These are phyloP conservation scores for Napeogenes inachia DNA, from an alignment of 2,888 invertebrate genomes.

Conservation along the genomic window DNA sequence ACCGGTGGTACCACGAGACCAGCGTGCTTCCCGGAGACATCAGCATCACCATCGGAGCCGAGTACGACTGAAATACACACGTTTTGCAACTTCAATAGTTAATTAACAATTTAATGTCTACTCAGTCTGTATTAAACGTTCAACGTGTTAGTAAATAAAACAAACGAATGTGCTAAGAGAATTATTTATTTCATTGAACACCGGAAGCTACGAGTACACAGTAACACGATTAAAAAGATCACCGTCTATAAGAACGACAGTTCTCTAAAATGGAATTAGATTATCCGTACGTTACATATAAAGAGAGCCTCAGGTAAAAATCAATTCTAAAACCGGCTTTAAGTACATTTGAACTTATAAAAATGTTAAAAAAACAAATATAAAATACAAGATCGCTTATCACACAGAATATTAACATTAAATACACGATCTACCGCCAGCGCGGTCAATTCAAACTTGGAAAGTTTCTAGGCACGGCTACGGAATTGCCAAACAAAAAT, in stretches of 20 bases:
- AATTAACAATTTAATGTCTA: background rate
- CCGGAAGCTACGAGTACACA: conserved; percentile 36
- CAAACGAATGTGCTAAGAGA: conserved; percentile 47
- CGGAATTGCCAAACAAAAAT: conserved; percentile 10
- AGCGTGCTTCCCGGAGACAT: conserved; percentile 89
- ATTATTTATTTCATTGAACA: conserved; percentile 47
- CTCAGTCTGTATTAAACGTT: background rate
- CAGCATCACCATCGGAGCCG: conserved; percentile 97
- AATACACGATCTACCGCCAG: conserved; percentile 1
- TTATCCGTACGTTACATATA: conserved; percentile 25
- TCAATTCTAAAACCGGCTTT: conserved; percentile 43
- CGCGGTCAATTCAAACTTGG: background rate
- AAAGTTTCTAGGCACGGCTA: background rate
- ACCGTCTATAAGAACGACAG: conserved; percentile 35
- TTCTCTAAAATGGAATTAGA: conserved; percentile 17
- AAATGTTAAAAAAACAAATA: conserved; percentile 34
- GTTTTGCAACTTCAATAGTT: background rate
- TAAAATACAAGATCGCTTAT: conserved; percentile 7
- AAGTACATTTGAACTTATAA: conserved; percentile 53
- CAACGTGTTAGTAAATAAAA: conserved; percentile 40
- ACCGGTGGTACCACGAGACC: conserved; percentile 97
- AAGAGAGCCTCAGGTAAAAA: conserved; percentile 48
- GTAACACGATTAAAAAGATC: conserved; percentile 25
- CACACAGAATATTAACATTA: conserved; percentile 7
- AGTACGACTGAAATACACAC: conserved; percentile 85